Base-by-base conservation (phyloP, 1,140 invertebrate genomes). In the Bathynomus jamesi region DNA sequence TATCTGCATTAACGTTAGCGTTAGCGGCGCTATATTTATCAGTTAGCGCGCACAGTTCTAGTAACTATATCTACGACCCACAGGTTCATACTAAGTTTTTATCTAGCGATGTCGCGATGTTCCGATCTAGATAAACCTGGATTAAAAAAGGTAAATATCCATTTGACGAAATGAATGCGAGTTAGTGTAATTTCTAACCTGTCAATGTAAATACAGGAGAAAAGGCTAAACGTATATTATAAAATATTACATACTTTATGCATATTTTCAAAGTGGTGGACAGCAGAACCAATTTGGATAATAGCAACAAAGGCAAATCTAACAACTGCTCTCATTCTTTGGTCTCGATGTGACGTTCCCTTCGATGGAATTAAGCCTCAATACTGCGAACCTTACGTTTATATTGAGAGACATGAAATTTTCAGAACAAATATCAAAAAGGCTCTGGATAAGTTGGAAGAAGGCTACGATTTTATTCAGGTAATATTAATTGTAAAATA, bases 21-120 rank as follows among this genome's bases (percentile, higher is more conserved):
- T n/a, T n/a, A n/a, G n/a, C n/a, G n/a, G n/a, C n/a, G n/a, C n/a
- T n/a, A n/a, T n/a, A n/a, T n/a, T n/a, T n/a, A n/a, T n/a, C n/a
- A n/a, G n/a, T n/a, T n/a, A n/a, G n/a, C n/a, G n/a, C n/a, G n/a
- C n/a, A n/a, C n/a, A n/a, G n/a, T n/a, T n/a, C n/a, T n/a, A n/a
- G n/a, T n/a, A n/a, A n/a, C n/a, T 82, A 79, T 70, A 83, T 85
- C 80, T 83, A 82, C 72, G 81, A 84, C 73, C 65, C 78, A n/a
- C n/a, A n/a, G n/a, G n/a, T n/a, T n/a, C n/a, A n/a, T n/a, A n/a
- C n/a, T n/a, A n/a, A n/a, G n/a, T n/a, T n/a, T n/a, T n/a, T n/a
- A n/a, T n/a, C n/a, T n/a, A n/a, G n/a, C n/a, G n/a, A n/a, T n/a
- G n/a, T n/a, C n/a, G n/a, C n/a, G n/a, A n/a, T n/a, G n/a, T n/a